Percentiles rank a stretch among this genome's conserved stretches.
Evolutionary conservation across 2,888 invertebrate genomes (phyloP).

Genomic region (Eupeodes latifasciatus): DNA sequence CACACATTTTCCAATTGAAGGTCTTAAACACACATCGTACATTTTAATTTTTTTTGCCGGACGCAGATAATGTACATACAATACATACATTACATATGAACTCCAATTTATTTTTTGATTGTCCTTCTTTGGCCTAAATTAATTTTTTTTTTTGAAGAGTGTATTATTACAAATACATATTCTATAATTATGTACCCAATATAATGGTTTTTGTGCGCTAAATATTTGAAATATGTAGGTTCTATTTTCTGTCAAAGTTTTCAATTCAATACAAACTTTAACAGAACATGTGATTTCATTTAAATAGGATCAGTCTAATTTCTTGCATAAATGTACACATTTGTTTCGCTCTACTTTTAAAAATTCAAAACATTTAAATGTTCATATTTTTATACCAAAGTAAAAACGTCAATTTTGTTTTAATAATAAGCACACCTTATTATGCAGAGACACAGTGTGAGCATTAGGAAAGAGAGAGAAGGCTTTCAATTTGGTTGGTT

Average conservation of each 20-base stretch:
- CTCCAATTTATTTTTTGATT: constrained; percentile 33
- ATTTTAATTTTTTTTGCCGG: constrained; percentile 50
- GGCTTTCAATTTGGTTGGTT: no score
- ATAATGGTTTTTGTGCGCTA: background rate
- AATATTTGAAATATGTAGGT: background rate
- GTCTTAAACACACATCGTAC: constrained; percentile 45
- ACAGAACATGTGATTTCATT: no score
- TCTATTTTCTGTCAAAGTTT: background rate
- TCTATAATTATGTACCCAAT: background rate
- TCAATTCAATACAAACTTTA: background rate
- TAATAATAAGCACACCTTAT: no score
- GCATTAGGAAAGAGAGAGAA: no score
- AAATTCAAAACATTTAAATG: no score
- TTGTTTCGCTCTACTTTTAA: no score
- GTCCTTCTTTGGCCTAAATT: constrained; percentile 55
- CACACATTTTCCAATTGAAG: constrained; percentile 59
- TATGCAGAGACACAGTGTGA: no score
- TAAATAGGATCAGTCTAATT: no score
- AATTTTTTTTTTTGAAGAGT: background rate
- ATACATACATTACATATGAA: background rate
- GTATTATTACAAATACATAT: background rate
- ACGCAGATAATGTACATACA: constrained; percentile 55
- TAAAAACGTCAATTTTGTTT: no score
- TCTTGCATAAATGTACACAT: no score
- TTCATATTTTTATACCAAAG: no score